phyloP scores from a whole-genome alignment of 2,888 invertebrate species.

The Orchestes rusci region DNA sequence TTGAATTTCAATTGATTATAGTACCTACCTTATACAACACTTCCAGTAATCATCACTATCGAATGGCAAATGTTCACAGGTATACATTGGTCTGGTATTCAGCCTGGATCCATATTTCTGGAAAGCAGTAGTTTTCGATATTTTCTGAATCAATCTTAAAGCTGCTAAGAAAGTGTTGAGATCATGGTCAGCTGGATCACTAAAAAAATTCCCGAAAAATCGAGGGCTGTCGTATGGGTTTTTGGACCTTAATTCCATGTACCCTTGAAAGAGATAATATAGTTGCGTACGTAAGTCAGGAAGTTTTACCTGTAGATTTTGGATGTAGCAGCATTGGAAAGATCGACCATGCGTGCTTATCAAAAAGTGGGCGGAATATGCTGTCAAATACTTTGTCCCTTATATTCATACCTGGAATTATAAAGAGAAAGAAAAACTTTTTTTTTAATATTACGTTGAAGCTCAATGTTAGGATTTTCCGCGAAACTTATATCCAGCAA shows the following conservation, averaged over 20 bases:
- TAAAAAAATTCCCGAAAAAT: slow-evolving; percentile 49
- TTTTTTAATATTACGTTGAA: too few relatives aligned
- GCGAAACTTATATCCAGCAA: too few relatives aligned
- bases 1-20: neutral
- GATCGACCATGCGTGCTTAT: slow-evolving; percentile 46
- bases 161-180: slow-evolving; percentile 48
- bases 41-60: slow-evolving; percentile 60
- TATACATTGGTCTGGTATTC: slow-evolving; percentile 49
- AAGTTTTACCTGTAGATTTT: slow-evolving; percentile 44
- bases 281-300: neutral
- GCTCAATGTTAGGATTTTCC: too few relatives aligned
- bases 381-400: slow-evolving; percentile 34
- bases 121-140: slow-evolving; percentile 46
- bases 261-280: slow-evolving; percentile 7
- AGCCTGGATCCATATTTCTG: slow-evolving; percentile 53
- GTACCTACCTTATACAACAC: slow-evolving; percentile 46
- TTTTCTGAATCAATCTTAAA: slow-evolving; percentile 44
- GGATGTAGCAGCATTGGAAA: slow-evolving; percentile 54
- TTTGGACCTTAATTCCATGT: slow-evolving; percentile 44
- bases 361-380: slow-evolving; percentile 41
- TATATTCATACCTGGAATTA: slow-evolving; percentile 25
- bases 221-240: slow-evolving; percentile 54
- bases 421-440: too few relatives aligned
- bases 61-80: slow-evolving; percentile 49
- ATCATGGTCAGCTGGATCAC: slow-evolving; percentile 44